Evolutionary conservation across 2,888 invertebrate species (phyloP).

Genomic region (Lepidocyrtinus sp.): DNA sequence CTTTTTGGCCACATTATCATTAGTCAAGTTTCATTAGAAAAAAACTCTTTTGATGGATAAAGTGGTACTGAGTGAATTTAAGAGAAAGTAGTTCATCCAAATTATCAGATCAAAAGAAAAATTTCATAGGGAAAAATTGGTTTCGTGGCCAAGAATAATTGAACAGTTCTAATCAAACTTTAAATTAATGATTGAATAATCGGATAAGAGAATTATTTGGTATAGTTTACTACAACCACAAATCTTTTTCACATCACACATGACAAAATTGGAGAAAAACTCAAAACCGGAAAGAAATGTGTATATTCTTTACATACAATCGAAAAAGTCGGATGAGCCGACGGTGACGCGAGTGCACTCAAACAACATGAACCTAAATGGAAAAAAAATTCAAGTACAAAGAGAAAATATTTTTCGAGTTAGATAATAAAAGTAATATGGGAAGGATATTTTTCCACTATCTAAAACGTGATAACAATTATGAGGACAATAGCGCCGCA

Average conservation of each 20-base stretch:
- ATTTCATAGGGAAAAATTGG: background rate
- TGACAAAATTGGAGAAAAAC: background rate
- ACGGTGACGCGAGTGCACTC: constrained; percentile 56
- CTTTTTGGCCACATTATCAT: background rate
- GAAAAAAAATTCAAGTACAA: too few relatives aligned
- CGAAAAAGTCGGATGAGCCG: constrained; percentile 52
- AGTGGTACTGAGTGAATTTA: too few relatives aligned
- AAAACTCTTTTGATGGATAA: too few relatives aligned
- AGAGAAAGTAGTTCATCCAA: constrained; percentile 1
- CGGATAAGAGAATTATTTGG: too few relatives aligned
- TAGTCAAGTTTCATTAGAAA: background rate
- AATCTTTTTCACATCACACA: too few relatives aligned
- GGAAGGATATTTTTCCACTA: background rate
- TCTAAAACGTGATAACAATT: constrained; percentile 10
- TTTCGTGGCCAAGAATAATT: background rate
- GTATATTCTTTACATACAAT: constrained; percentile 41
- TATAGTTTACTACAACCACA: too few relatives aligned
- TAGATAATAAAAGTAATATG: background rate
- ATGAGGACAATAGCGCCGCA: background rate
- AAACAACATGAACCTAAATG: constrained; percentile 54
- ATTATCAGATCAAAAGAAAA: too few relatives aligned
- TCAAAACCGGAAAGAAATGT: constrained; percentile 3
- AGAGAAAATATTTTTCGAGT: constrained; percentile 5
- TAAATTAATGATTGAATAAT: background rate
- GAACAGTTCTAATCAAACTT: background rate